These are phyloP conservation scores for Luperina nickerlii DNA, from an alignment of 2,888 invertebrate species.

Conservation along the genomic window DNA sequence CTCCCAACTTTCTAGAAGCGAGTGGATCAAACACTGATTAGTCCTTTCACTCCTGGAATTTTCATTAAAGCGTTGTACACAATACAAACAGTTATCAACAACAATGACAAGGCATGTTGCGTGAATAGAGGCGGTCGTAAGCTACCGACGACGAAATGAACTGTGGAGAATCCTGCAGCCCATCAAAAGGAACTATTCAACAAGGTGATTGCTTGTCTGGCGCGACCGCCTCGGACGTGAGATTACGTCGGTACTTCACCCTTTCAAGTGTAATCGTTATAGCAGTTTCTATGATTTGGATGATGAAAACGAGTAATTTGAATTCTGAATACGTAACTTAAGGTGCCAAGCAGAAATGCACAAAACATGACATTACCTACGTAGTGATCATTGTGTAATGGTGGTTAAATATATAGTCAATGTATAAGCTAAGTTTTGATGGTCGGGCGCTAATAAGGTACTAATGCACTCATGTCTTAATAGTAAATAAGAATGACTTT, in stretches of 20 bases:
- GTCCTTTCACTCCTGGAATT: conserved; percentile 87
- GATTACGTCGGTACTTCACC: conserved; percentile 71
- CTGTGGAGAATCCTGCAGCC: conserved; percentile 85
- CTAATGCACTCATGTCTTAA: conserved; percentile 11
- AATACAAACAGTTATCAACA: conserved; percentile 87
- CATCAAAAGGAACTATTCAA: conserved; percentile 84
- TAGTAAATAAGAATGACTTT: conserved; percentile 5
- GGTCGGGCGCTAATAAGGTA: conserved; percentile 19
- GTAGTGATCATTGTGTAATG: conserved; percentile 5
- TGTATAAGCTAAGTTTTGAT: conserved; percentile 26
- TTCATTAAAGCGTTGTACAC: conserved; percentile 77
- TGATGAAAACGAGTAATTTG: conserved; percentile 70
- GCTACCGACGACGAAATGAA: conserved; percentile 86
- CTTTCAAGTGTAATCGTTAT: conserved; percentile 76
- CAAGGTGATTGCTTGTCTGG: conserved; percentile 82
- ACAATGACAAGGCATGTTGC: conserved; percentile 84
- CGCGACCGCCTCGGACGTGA: conserved; percentile 67
- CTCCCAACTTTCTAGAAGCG: conserved; percentile 85
- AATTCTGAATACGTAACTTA: conserved; percentile 58
- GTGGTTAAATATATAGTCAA: conserved; percentile 30
- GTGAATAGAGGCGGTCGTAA: conserved; percentile 75
- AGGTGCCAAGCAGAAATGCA: conserved; percentile 21
- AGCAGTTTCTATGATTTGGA: conserved; percentile 68
- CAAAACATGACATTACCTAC: conserved; percentile 21
- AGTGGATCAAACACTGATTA: conserved; percentile 80